These are phyloP conservation scores for Sebastes kiyomatsui DNA, from an alignment of 2,797 vertebrate species.

Conservation along the genomic window DNA sequence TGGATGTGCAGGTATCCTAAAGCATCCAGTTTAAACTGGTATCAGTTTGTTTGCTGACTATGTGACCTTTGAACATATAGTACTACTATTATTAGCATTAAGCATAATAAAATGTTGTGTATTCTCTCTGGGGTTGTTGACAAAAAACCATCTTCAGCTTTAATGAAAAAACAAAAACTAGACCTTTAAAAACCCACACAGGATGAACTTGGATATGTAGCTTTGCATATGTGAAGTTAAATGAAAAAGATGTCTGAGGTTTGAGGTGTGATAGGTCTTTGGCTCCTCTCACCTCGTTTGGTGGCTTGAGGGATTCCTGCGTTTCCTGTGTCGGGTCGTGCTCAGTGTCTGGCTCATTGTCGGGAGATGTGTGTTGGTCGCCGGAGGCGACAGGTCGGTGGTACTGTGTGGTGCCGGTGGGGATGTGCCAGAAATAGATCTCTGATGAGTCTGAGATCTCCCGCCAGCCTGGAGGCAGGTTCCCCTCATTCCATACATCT, in stretches of 20 bases:
- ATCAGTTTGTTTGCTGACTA: neutral
- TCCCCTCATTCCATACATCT: constrained; percentile 92
- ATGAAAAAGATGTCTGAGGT: neutral
- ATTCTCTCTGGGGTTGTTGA: neutral
- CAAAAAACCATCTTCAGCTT: neutral
- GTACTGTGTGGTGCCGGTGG: constrained; percentile 93
- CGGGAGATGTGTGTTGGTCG: constrained; percentile 45
- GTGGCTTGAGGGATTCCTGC: constrained; percentile 81
- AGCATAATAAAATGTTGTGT: neutral
- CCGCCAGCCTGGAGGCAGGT: constrained; percentile 94
- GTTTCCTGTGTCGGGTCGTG: constrained; percentile 62
- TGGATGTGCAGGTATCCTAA: neutral
- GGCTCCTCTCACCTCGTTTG: constrained; percentile 80
- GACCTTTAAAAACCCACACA: neutral
- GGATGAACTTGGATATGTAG: neutral
- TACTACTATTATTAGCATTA: neutral
- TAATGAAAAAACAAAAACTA: neutral
- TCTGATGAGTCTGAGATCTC: constrained; percentile 91
- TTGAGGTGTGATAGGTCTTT: constrained; percentile 23
- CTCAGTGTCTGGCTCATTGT: constrained; percentile 60
- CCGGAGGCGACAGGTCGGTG: constrained; percentile 85
- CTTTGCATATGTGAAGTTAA: neutral
- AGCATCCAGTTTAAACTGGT: neutral
- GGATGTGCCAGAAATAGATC: constrained; percentile 96
- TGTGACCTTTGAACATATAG: neutral